phyloP scores from a whole-genome alignment of 2,113 vertebrate genomes.

The Melanotaenia duboulayi region DNA sequence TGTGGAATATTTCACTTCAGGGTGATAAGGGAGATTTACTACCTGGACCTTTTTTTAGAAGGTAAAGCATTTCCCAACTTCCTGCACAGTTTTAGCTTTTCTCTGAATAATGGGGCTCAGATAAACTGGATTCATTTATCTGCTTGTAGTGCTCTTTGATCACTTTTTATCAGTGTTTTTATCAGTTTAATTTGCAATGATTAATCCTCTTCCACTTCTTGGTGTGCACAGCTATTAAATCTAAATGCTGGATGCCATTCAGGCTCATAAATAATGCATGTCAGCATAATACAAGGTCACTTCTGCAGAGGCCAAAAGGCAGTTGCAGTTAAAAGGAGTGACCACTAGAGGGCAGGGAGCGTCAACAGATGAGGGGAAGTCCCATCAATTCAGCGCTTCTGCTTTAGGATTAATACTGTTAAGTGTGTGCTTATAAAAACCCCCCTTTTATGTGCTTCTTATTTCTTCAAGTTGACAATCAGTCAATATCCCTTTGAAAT shows the following conservation, averaged over 20 bases:
- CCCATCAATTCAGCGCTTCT: background rate
- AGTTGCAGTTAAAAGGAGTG: background rate
- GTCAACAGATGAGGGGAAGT: background rate
- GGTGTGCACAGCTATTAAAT: background rate
- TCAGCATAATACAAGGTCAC: slow-evolving; percentile 60
- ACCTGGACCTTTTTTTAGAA: background rate
- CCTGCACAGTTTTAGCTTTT: background rate
- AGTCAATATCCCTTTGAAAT: slow-evolving; percentile 2
- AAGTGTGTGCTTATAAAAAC: background rate
- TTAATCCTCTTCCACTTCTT: background rate
- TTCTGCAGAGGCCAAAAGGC: slow-evolving; percentile 22
- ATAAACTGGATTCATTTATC: slow-evolving; percentile 12
- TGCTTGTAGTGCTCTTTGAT: background rate
- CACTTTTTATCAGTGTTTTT: background rate
- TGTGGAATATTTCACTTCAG: background rate
- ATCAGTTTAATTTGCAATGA: background rate
- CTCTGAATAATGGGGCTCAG: background rate
- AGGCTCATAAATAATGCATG: slow-evolving; percentile 45
- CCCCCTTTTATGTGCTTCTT: background rate
- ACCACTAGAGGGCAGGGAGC: slow-evolving; percentile 67
- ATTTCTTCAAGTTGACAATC: background rate
- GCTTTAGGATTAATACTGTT: slow-evolving; percentile 6
- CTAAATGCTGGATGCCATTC: slow-evolving; percentile 1
- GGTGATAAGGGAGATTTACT: too few relatives aligned
- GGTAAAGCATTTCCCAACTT: too few relatives aligned